Evolutionary conservation across 2,888 invertebrate genomes (phyloP).

Genomic region (Oscheius onirici): DNA sequence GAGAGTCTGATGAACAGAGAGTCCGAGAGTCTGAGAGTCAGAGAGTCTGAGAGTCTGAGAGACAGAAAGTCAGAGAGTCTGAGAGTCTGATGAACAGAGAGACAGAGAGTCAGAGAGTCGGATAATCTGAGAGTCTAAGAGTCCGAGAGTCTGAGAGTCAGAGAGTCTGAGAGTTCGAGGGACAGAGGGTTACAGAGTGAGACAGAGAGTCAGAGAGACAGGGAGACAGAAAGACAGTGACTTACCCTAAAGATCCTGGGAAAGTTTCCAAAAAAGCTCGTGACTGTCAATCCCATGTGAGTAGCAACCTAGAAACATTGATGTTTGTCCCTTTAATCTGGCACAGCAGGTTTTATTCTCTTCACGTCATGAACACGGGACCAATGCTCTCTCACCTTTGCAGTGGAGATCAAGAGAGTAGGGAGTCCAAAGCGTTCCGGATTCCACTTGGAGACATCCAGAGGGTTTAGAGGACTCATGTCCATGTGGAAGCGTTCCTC

Average conservation of each 20-base stretch:
- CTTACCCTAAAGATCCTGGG: slow-evolving; percentile 61
- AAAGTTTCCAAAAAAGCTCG: slow-evolving; percentile 56
- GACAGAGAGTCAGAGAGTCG: no score
- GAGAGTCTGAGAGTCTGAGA: no score
- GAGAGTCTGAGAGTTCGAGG: no score
- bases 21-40: no score
- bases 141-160: no score
- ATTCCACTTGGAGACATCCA: slow-evolving; percentile 65
- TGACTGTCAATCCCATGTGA: slow-evolving; percentile 10
- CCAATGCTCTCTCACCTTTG: slow-evolving; percentile 44
- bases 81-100: no score
- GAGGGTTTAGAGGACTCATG: slow-evolving; percentile 52
- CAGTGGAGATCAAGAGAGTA: slow-evolving; percentile 59
- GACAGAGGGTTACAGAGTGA: no score
- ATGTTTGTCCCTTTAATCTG: neutral
- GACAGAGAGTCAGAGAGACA: no score
- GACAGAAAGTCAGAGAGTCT: no score
- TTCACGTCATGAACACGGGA: neutral
- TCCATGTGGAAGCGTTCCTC: slow-evolving; percentile 54
- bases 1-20: no score
- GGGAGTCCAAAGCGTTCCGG: slow-evolving; percentile 57
- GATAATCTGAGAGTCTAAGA: no score
- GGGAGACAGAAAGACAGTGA: no score
- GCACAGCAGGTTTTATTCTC: neutral
- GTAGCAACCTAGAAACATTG: slow-evolving; percentile 9